A percentile compares a stretch with the other conserved stretches of the same genome.
Conservation (phyloP, 1,140 invertebrate genomes). For the Tetramorium parvispinum region DNA sequence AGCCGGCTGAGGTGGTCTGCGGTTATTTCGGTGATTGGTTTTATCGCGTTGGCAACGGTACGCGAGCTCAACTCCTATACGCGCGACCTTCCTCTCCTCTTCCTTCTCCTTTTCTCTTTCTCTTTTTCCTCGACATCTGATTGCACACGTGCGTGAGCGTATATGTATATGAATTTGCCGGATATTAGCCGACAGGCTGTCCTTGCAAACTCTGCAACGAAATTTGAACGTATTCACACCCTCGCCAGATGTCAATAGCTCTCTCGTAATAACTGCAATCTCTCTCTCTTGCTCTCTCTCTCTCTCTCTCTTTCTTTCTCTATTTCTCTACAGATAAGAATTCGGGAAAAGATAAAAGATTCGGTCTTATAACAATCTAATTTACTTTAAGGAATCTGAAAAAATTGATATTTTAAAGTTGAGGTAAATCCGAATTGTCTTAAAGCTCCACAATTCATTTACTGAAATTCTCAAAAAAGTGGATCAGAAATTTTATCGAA, state of each 20-base stretch:
- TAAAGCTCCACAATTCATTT: background rate
- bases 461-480: background rate
- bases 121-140: constrained; percentile 60
- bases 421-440: background rate
- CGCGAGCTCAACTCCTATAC: constrained; percentile 74
- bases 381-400: background rate
- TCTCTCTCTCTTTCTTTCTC: too few species aligned
- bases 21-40: constrained; percentile 85
- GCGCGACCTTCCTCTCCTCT: constrained; percentile 36
- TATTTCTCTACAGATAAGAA: background rate
- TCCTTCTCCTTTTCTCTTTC: constrained; percentile 5
- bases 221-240: constrained; percentile 62
- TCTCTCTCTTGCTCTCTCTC: too few species aligned
- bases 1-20: constrained; percentile 80
- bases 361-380: background rate
- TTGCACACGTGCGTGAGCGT: constrained; percentile 65
- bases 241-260: background rate
- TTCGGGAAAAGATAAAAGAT: background rate
- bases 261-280: background rate
- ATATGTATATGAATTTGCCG: constrained; percentile 70
- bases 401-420: background rate
- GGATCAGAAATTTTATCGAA: background rate
- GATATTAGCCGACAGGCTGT: constrained; percentile 63
- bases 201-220: constrained; percentile 1
- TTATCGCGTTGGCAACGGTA: constrained; percentile 84